Evolutionary conservation across 2,888 invertebrate genomes (phyloP).

Genomic region (Synanthedon myopaeformis): DNA sequence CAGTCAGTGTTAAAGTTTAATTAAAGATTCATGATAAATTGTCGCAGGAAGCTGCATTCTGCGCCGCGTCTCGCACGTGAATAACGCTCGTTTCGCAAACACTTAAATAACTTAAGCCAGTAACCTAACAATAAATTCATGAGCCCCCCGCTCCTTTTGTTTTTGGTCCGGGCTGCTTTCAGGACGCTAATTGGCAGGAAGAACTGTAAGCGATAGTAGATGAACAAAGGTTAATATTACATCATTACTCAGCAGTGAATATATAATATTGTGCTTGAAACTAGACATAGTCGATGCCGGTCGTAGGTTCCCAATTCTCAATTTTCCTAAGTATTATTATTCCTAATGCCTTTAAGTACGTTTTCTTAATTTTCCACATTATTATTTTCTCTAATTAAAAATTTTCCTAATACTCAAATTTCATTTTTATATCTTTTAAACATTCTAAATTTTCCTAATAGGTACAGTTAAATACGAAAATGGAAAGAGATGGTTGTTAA

Average conservation of each 20-base stretch:
- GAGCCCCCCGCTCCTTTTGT: conserved; percentile 52
- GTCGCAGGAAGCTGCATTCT: conserved; percentile 64
- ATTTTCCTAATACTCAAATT: no score
- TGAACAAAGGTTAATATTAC: not conserved
- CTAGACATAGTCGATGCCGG: not conserved
- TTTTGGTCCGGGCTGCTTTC: conserved; percentile 37
- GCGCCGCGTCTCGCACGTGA: conserved; percentile 53
- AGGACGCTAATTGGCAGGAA: conserved; percentile 61
- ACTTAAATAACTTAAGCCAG: conserved; percentile 64
- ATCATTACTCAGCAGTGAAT: not conserved
- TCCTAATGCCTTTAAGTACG: no score
- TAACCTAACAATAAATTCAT: conserved; percentile 65
- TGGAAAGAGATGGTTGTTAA: no score
- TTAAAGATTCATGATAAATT: conserved; percentile 71
- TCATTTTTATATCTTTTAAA: no score
- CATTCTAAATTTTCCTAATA: no score
- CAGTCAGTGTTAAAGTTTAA: conserved; percentile 65
- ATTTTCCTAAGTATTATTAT: no score
- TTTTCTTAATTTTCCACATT: no score
- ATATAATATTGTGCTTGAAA: not conserved
- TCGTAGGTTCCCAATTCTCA: not conserved
- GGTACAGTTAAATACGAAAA: no score
- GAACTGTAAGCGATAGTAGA: conserved; percentile 29
- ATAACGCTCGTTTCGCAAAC: conserved; percentile 52
- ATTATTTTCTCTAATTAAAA: not conserved